These are phyloP conservation scores for Drosophila dives DNA, from an alignment of 2,888 invertebrate species.

Conservation along the genomic window DNA sequence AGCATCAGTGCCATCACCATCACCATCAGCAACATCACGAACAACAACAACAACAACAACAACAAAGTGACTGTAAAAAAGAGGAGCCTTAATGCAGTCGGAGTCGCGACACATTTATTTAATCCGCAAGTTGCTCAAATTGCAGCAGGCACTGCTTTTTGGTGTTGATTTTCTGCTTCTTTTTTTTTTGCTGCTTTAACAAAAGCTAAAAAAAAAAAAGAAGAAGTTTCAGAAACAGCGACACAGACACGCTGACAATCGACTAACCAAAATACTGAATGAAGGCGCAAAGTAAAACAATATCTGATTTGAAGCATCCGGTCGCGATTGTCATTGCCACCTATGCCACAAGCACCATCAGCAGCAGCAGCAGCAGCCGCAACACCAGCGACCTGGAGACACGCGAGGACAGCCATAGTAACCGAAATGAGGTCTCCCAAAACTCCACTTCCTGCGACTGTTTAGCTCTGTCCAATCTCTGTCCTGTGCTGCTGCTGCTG, in stretches of 20 bases:
- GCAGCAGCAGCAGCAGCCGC: slow-evolving; percentile 64
- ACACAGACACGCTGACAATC: slow-evolving; percentile 77
- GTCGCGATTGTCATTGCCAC: slow-evolving; percentile 84
- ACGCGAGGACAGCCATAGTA: slow-evolving; percentile 52
- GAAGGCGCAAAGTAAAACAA: slow-evolving; percentile 80
- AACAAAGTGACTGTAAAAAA: slow-evolving; percentile 44
- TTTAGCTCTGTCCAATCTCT: slow-evolving; percentile 33
- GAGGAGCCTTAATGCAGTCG: slow-evolving; percentile 46
- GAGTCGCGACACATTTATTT: slow-evolving; percentile 74
- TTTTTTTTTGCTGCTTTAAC: slow-evolving; percentile 44
- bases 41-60: slow-evolving; percentile 39
- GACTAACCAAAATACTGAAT: slow-evolving; percentile 73
- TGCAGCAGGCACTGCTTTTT: slow-evolving; percentile 59
- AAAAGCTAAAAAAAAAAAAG: slow-evolving; percentile 36
- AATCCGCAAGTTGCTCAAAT: slow-evolving; percentile 73
- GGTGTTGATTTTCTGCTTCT: slow-evolving; percentile 18
- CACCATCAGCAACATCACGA: slow-evolving; percentile 22
- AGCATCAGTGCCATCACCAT: slow-evolving; percentile 13
- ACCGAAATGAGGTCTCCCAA: slow-evolving; percentile 56
- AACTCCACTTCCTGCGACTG: slow-evolving; percentile 74
- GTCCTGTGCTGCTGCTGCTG: slow-evolving; percentile 35
- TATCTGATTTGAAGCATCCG: slow-evolving; percentile 85
- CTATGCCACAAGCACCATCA: slow-evolving; percentile 66
- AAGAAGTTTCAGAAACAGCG: slow-evolving; percentile 41
- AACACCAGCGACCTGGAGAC: slow-evolving; percentile 41